phyloP scores from a whole-genome alignment of 2,888 invertebrate genomes.

The Slavum lentiscoides region DNA sequence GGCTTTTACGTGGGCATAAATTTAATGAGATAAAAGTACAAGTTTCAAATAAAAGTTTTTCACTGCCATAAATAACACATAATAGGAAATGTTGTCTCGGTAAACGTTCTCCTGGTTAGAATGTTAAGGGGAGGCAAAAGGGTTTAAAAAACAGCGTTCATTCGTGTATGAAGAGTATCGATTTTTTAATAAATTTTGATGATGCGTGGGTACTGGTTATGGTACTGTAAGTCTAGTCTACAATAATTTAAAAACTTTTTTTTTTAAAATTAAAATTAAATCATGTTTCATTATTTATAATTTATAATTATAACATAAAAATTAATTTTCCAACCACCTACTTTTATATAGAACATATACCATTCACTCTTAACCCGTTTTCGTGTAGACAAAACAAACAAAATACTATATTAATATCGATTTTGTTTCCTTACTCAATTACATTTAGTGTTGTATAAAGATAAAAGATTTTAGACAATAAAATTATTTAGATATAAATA shows the following conservation, averaged over 20 bases:
- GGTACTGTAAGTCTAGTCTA: not conserved
- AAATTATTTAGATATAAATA: too few relatives aligned
- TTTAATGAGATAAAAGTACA: conserved; percentile 29
- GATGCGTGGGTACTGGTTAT: not conserved
- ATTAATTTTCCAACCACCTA: too few relatives aligned
- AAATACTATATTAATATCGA: too few relatives aligned
- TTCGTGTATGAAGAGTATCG: conserved; percentile 3
- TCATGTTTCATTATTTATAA: too few relatives aligned
- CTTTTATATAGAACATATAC: too few relatives aligned
- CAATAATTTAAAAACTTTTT: too few relatives aligned
- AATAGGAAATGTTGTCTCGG: conserved; percentile 22
- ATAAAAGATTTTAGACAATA: too few relatives aligned
- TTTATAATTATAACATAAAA: too few relatives aligned
- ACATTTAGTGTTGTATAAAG: too few relatives aligned
- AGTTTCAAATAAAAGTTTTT: conserved; percentile 33
- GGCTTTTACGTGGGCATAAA: conserved; percentile 22
- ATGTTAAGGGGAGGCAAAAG: conserved; percentile 18
- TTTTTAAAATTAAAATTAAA: too few relatives aligned
- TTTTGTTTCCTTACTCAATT: not conserved
- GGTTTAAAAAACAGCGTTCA: conserved; percentile 16
- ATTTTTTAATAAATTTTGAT: conserved; percentile 21
- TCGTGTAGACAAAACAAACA: too few relatives aligned
- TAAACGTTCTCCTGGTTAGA: conserved; percentile 27
- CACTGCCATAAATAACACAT: conserved; percentile 24
- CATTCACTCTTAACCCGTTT: too few relatives aligned